Evolutionary conservation across 2,113 vertebrate species (phyloP).

Genomic region (Pristiophorus japonicus): DNA sequence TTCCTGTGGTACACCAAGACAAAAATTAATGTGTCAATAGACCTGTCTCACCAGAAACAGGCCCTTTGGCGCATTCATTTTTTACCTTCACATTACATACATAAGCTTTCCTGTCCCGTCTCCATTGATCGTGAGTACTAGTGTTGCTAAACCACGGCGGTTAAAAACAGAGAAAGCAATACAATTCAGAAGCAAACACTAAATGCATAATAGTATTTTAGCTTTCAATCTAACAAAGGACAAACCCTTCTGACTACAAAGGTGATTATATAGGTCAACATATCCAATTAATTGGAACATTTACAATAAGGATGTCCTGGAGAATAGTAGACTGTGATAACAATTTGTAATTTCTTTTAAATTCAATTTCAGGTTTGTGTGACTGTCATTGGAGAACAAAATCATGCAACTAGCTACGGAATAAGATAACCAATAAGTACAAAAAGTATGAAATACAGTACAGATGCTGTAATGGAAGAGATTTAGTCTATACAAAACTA

Average conservation of each 20-base stretch:
- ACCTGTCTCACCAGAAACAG: slow-evolving; percentile 50
- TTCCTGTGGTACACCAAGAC: slow-evolving; percentile 65
- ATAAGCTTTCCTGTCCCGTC: slow-evolving; percentile 23
- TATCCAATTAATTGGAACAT: background rate
- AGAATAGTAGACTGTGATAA: background rate
- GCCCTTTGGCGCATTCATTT: slow-evolving; percentile 19
- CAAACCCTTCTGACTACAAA: background rate
- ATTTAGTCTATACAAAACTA: background rate
- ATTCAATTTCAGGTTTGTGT: background rate
- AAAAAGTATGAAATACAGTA: background rate
- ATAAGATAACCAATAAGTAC: background rate
- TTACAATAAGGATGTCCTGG: background rate
- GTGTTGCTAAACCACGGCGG: background rate
- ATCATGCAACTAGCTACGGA: background rate
- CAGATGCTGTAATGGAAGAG: background rate
- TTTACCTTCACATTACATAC: slow-evolving; percentile 16
- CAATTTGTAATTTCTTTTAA: slow-evolving; percentile 7
- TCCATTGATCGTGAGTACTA: background rate
- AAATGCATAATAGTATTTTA: background rate
- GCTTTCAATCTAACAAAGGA: slow-evolving; percentile 9
- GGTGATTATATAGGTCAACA: background rate
- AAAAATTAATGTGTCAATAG: slow-evolving; percentile 60
- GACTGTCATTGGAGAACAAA: background rate
- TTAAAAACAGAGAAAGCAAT: background rate
- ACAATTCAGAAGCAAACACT: background rate